Evolutionary conservation across 2,113 vertebrate genomes (phyloP), one percentile per base, ranked within the genome.

Genomic region (Lethenteron camtschaticum): DNA sequence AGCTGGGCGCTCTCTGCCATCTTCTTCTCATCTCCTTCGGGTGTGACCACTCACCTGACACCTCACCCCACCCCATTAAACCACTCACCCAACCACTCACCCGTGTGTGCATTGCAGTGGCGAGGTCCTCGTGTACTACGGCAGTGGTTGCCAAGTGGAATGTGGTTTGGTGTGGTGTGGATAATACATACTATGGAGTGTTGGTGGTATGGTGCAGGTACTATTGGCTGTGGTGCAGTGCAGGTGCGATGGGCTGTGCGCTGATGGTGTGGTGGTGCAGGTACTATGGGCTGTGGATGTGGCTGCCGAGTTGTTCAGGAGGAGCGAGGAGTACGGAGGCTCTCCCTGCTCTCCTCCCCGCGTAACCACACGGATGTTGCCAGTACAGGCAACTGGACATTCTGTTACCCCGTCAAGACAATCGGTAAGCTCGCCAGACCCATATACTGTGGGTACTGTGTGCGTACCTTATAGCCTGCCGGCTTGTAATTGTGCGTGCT

Each of bases 251-350:
- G 59, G 59, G 59, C 16, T 14, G 59, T 63, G 59, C 59, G 3
- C 12, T 16, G 16, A 16, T 63, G 16, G 59, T 63, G 59, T 13
- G 16, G 16, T 18, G 16, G 16, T 18, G 16, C 16, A 18, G 16
- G 4, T 84, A 80, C 71, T 84, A 83, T 9, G 82, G 83, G 1
- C 77, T 83, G 70, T 84, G 82, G 83, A 83, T 83, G 82, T 84
- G 82, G 82, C 81, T 82, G 70, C 82, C 81, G 81, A 80, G 75
- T 78, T 83, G 16, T 80, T 84, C 55, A 71, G 68, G 14, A 77
- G 79, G 69, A 55, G 75, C 0, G 81, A 83, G 68, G 73, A 68
- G 1, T 79, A 80, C 1, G 70, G 70, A 7, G 81, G 80, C 4
- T 80, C 79, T 1, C 78, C 81, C 2, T 83, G 83, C 55, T 69